Evolutionary conservation across 1,140 invertebrate genomes (phyloP).

Genomic region (Coenobita brevimanus): DNA sequence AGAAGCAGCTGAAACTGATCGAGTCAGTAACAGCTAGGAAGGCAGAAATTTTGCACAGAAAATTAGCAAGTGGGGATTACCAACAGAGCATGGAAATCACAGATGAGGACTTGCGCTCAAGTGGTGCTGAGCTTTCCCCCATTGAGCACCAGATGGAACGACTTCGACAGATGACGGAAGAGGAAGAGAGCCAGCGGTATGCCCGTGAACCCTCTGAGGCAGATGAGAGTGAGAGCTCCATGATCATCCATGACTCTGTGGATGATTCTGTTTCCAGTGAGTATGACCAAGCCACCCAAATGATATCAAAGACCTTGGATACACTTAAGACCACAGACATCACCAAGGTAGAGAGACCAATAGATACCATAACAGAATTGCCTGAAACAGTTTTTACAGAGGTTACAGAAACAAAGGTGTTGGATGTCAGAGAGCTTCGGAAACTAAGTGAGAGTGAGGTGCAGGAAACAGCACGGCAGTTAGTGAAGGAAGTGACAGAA

Average conservation of each 20-base stretch:
- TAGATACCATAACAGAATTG: slow-evolving; percentile 71
- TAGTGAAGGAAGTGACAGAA: slow-evolving; percentile 72
- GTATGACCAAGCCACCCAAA: slow-evolving; percentile 69
- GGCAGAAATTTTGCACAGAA: slow-evolving; percentile 73
- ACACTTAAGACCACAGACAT: slow-evolving; percentile 55
- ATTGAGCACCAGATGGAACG: slow-evolving; percentile 76
- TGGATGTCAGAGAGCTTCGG: slow-evolving; percentile 70
- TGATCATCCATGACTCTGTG: slow-evolving; percentile 66
- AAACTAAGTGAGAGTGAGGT: slow-evolving; percentile 58
- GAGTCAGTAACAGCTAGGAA: slow-evolving; percentile 76
- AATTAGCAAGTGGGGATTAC: slow-evolving; percentile 75
- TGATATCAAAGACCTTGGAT: slow-evolving; percentile 69
- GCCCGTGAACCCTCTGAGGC: slow-evolving; percentile 66
- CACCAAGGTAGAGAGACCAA: slow-evolving; percentile 52
- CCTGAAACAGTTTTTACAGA: slow-evolving; percentile 67
- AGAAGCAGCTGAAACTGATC: slow-evolving; percentile 72
- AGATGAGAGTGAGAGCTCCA: slow-evolving; percentile 68
- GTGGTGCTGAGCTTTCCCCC: slow-evolving; percentile 81
- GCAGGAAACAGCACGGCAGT: slow-evolving; percentile 62
- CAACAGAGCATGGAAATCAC: slow-evolving; percentile 80
- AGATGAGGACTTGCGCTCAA: slow-evolving; percentile 80
- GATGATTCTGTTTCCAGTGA: slow-evolving; percentile 66
- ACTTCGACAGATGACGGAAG: slow-evolving; percentile 69
- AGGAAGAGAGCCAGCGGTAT: slow-evolving; percentile 65
- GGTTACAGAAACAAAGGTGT: slow-evolving; percentile 75